phyloP scores from a whole-genome alignment of 2,113 vertebrate genomes.

The Philantomba maxwellii region DNA sequence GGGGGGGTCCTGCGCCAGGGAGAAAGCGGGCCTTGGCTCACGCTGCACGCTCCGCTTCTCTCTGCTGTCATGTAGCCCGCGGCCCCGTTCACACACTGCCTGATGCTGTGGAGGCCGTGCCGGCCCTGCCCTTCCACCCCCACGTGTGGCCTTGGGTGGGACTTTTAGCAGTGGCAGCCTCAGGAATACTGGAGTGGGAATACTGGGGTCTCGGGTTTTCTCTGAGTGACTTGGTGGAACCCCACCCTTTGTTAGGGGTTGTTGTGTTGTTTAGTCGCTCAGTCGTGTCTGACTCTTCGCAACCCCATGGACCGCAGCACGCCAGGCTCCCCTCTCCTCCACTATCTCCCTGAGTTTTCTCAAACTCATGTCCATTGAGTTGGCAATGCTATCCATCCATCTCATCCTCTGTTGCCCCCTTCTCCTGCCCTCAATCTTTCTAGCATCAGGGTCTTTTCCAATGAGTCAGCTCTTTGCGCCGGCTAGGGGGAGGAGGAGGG shows the following conservation, averaged over 20 bases:
- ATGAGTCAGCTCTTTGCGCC: neutral
- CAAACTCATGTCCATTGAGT: neutral
- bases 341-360: neutral
- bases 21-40: neutral
- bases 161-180: neutral
- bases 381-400: neutral
- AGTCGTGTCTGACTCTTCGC: neutral
- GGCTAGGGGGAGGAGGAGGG: neutral
- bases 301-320: neutral
- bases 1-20: neutral
- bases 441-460: neutral
- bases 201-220: neutral
- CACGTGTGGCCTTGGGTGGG: neutral
- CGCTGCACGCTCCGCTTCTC: accelerated
- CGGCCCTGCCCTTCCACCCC: too few species aligned
- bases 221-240: neutral
- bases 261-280: neutral
- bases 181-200: accelerated
- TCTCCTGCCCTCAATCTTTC: neutral
- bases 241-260: neutral
- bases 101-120: accelerated
- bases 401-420: neutral
- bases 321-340: neutral
- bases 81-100: too few species aligned
- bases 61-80: accelerated